These are phyloP conservation scores for Galagoides demidoff DNA, from an alignment of 2,797 vertebrate genomes.

Conservation along the genomic window DNA sequence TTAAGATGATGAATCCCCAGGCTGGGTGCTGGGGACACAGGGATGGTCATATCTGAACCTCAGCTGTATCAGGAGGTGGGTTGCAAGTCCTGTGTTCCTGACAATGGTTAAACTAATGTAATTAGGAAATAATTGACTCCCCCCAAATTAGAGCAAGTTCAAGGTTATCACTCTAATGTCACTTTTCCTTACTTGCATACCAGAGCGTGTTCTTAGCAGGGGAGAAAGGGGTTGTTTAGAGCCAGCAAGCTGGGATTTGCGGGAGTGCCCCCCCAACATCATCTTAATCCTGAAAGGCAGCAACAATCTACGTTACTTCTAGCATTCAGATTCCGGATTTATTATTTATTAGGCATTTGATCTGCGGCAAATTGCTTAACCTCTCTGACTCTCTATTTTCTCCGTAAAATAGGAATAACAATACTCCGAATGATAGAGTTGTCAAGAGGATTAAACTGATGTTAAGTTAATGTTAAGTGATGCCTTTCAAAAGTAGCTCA, in stretches of 20 bases:
- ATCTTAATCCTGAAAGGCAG: not conserved
- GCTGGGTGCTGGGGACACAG: not conserved
- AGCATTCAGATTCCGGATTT: not conserved
- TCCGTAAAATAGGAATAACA: not conserved
- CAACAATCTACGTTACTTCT: not conserved
- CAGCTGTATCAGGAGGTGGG: not conserved
- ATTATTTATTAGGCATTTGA: not conserved
- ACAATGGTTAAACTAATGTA: not conserved
- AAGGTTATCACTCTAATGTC: not conserved
- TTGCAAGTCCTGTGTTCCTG: not conserved
- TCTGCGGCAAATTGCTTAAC: not conserved
- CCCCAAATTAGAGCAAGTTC: not conserved
- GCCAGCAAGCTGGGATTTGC: not conserved
- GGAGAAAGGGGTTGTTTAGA: not conserved
- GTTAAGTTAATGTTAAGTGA: not conserved
- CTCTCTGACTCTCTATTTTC: not conserved
- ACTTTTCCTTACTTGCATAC: not conserved
- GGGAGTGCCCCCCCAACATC: not conserved
- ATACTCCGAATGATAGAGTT: not conserved
- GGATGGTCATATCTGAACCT: not conserved
- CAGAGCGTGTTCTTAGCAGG: not conserved
- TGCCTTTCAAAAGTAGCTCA: too few relatives aligned
- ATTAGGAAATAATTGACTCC: not conserved
- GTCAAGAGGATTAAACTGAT: too few relatives aligned
- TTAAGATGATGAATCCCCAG: too few relatives aligned